Base-by-base conservation (phyloP, 2,797 vertebrate species). In the Taenioides sp. region DNA sequence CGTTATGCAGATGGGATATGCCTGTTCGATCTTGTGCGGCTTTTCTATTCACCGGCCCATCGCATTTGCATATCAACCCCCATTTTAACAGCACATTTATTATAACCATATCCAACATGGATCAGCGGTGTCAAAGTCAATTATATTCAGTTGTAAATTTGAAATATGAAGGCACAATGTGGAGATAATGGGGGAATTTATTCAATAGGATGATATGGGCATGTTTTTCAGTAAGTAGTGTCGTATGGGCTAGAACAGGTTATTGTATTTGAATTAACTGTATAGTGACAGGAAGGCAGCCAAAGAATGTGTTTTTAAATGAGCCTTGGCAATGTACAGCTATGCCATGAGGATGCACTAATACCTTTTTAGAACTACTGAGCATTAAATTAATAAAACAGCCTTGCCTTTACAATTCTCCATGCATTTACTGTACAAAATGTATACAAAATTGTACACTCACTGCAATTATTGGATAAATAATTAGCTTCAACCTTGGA, bases 1-100 rank as follows among this genome's bases (percentile, higher is more conserved):
- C 20, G 10, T 58, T 63, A 27, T 37, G 3, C 69, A 73, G 66
- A 73, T 73, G 66, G 64, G 67, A 76, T 67, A 76, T 72, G 50
- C 49, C 55, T 40, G 25, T 67, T 9, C 65, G 18, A 20, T 52
- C 0, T 71, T 70, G 22, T 12, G 11, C 47, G 43, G 37, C 27
- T 73, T 64, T 59, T 59, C 10, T 27, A 34, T 34, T 31, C 67
- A 20, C 25, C n/a, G 55, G 59, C 28, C 67, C 28, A 4, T n/a
- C 4, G 0, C 70, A 20, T 49, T 49, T 25, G 11, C 58, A 40
- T 43, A n/a, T 20, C 55, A 47, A 20, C 12, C 50, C 62, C 61
- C 47, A 50, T 31, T 75, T 71, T 22, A 54, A 37, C 11, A 49
- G 17, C 65, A 57, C 22, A 73, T 69, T 75, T 54, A 72, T 70